These are phyloP conservation scores for Brotula barbata DNA, from an alignment of 2,797 vertebrate genomes.

Conservation along the genomic window DNA sequence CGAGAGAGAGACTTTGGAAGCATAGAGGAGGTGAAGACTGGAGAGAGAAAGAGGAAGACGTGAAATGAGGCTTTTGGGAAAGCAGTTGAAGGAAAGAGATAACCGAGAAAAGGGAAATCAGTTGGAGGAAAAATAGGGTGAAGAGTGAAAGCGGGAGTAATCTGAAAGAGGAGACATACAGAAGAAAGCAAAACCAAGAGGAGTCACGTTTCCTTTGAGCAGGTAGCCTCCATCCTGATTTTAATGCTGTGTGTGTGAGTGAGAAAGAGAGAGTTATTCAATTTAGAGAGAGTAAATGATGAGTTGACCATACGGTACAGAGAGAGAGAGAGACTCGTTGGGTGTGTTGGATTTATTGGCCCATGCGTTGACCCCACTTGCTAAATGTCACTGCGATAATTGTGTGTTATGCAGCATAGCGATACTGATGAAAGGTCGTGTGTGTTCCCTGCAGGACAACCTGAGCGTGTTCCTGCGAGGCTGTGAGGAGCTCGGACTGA, in stretches of 20 bases:
- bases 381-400: constrained; percentile 11
- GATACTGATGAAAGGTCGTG: constrained; percentile 19
- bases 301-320: not conserved
- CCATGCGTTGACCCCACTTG: constrained; percentile 1
- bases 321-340: not conserved
- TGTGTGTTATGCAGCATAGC: not conserved
- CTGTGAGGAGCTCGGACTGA: constrained; percentile 95
- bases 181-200: constrained; percentile 14
- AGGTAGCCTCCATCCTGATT: constrained; percentile 61
- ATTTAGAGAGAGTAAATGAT: not conserved
- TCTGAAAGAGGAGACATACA: constrained; percentile 7
- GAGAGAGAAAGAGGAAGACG: constrained; percentile 4
- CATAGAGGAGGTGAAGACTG: constrained; percentile 20
- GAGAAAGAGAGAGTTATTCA: not conserved
- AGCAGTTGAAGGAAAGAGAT: constrained; percentile 26
- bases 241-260: constrained; percentile 10
- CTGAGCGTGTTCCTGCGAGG: constrained; percentile 91
- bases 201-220: constrained; percentile 47
- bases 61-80: not conserved
- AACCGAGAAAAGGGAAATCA: constrained; percentile 2
- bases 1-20: constrained; percentile 24
- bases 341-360: constrained; percentile 1
- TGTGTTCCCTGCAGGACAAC: constrained; percentile 87
- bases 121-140: constrained; percentile 10
- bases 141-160: constrained; percentile 32